These are phyloP conservation scores for Micrastur ruficollis DNA, from an alignment of 2,797 vertebrate genomes.

Conservation along the genomic window DNA sequence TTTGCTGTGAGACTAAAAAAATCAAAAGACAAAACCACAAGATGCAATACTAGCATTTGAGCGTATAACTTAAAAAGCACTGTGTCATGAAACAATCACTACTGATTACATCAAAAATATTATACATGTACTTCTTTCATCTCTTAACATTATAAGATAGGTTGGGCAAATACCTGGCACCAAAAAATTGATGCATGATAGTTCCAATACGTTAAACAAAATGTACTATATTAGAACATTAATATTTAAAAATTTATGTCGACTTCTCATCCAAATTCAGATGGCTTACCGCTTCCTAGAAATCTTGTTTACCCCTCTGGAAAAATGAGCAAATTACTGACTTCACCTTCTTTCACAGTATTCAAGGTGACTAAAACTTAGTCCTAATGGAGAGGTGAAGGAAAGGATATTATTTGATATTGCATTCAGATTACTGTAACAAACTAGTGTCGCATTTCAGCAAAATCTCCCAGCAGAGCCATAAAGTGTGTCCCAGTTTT, in stretches of 20 bases:
- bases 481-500: neutral
- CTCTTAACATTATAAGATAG: slow-evolving; percentile 70
- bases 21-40: slow-evolving; percentile 39
- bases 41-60: slow-evolving; percentile 20
- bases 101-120: slow-evolving; percentile 64
- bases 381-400: neutral
- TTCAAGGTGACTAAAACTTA: neutral
- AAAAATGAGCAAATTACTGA: slow-evolving; percentile 12
- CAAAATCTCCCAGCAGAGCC: slow-evolving; percentile 18
- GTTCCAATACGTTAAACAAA: slow-evolving; percentile 66
- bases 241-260: slow-evolving; percentile 51
- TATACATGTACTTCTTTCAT: slow-evolving; percentile 57
- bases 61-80: slow-evolving; percentile 68
- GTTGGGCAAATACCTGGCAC: slow-evolving; percentile 69
- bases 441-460: slow-evolving; percentile 17
- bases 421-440: neutral
- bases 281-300: neutral
- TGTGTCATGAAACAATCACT: slow-evolving; percentile 53
- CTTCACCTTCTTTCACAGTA: slow-evolving; percentile 3
- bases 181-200: slow-evolving; percentile 71
- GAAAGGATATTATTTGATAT: neutral
- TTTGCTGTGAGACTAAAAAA: slow-evolving; percentile 44
- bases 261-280: neutral
- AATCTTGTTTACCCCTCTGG: neutral
- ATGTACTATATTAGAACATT: slow-evolving; percentile 63